Base-by-base conservation (phyloP, 2,888 invertebrate species). In the Neocrepidodera transversa region DNA sequence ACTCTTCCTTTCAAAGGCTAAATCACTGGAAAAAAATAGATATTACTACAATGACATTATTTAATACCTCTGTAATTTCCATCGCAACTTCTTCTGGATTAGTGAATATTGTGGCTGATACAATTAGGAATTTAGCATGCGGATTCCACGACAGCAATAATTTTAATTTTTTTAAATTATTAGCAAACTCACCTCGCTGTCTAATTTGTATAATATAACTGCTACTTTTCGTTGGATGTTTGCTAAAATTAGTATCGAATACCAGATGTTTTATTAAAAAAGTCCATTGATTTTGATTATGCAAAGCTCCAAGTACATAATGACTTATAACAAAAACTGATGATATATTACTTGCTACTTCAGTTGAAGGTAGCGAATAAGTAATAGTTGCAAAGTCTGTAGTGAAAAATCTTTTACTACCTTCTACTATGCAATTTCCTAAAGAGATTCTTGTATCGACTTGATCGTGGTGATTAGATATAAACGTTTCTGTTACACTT, bases 71-170 rank as follows among this genome's bases (percentile, higher is more conserved):
- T 10, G 71, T 67, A n/a, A 74, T 62, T 4, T 66, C 57, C 5
- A 52, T 30, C 7, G 67, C 67, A 18, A 69, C 56, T 7, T 36
- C 35, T 1, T 35, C 23, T 1, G 65, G 67, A 23, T 69, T 52
- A 0, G 56, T 45, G 47, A 68, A 71, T 5, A 36, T 30, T 1
- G 62, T 62, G 0, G 69, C 55, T 1, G 72, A 69, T 4, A 74
- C 65, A 3, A 76, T 58, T 20, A 70, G 35, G 55, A 69, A 68
- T 13, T 63, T 66, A 1, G 69, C 70, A 26, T 66, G 69, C 1
- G 66, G 66, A 52, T 70, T 69, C 60, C 69, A 63, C 2, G 63
- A 45, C 1, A 57, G 7, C 7, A 40, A 13, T 3, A 45, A 42
- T 7, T 48, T 50, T 2, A 70, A 49, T 13, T 18, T 42, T 6